phyloP scores from a whole-genome alignment of 2,113 vertebrate genomes.

The Trogon melanurus region DNA sequence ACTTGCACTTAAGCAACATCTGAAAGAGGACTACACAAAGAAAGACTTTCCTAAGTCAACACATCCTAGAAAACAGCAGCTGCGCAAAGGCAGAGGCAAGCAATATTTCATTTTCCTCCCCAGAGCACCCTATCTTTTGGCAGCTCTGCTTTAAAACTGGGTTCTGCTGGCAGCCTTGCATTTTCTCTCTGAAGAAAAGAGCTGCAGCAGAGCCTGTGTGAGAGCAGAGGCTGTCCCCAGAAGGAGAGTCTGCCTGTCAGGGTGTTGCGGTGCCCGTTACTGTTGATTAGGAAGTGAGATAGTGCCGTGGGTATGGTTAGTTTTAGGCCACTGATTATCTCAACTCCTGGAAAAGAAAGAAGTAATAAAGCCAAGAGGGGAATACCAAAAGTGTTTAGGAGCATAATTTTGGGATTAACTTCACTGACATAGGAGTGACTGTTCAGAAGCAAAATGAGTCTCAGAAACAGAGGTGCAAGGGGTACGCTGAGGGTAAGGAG shows the following conservation, averaged over 20 bases:
- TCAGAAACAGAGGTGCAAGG: not conserved
- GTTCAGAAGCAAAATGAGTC: not conserved
- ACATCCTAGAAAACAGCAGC: conserved; percentile 61
- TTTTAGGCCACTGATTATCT: conserved; percentile 29
- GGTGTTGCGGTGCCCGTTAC: not conserved
- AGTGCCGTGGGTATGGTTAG: conserved; percentile 30
- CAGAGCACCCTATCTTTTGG: not conserved
- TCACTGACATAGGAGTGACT: not conserved
- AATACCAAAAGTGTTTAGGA: not conserved
- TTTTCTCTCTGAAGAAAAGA: conserved; percentile 25
- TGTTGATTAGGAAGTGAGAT: conserved; percentile 61
- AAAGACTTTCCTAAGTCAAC: conserved; percentile 65
- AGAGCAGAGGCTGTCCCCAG: conserved; percentile 23
- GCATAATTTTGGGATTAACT: not conserved
- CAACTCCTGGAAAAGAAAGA: not conserved
- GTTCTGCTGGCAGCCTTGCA: not conserved
- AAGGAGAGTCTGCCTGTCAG: conserved; percentile 21
- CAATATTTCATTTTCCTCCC: conserved; percentile 41
- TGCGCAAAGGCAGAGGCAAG: conserved; percentile 51
- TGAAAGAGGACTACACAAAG: conserved; percentile 64
- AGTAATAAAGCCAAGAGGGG: not conserved
- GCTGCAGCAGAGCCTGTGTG: not conserved
- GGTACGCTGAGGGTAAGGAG: not conserved
- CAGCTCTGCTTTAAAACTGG: not conserved
- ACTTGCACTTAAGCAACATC: conserved; percentile 65